Evolutionary conservation across 2,113 vertebrate species (phyloP).

Genomic region (Laticauda colubrina): DNA sequence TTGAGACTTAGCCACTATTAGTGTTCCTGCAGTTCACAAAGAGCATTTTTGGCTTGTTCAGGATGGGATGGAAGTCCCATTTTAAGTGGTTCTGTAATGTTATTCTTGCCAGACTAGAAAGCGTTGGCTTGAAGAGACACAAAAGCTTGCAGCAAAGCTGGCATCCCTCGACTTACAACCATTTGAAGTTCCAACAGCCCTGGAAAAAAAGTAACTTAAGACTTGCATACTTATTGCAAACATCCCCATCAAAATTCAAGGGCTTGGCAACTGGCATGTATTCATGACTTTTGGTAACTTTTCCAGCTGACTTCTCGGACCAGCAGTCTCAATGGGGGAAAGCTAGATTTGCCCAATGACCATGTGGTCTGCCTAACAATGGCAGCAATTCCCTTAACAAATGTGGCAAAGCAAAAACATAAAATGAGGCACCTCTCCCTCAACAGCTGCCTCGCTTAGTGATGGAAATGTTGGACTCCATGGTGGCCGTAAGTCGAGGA

Average conservation of each 20-base stretch:
- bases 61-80: conserved; percentile 57
- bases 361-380: too few relatives aligned
- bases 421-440: too few relatives aligned
- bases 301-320: background rate
- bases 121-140: conserved; percentile 42
- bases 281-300: background rate
- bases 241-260: background rate
- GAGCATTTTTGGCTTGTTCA: conserved; percentile 54
- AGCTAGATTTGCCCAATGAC: too few relatives aligned
- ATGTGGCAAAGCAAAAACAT: too few relatives aligned
- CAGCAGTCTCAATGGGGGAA: background rate
- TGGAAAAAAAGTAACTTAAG: background rate
- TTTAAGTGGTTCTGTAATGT: conserved; percentile 53
- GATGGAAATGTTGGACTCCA: too few relatives aligned
- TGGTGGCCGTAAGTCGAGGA: too few relatives aligned
- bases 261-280: background rate
- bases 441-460: too few relatives aligned
- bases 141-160: conserved; percentile 30
- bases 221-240: background rate
- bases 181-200: background rate
- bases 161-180: background rate
- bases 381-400: too few relatives aligned
- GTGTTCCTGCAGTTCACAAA: conserved; percentile 47
- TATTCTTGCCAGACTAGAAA: conserved; percentile 23
- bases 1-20: background rate